phyloP scores from a whole-genome alignment of 2,888 invertebrate species.

The Geotrupes spiniger region DNA sequence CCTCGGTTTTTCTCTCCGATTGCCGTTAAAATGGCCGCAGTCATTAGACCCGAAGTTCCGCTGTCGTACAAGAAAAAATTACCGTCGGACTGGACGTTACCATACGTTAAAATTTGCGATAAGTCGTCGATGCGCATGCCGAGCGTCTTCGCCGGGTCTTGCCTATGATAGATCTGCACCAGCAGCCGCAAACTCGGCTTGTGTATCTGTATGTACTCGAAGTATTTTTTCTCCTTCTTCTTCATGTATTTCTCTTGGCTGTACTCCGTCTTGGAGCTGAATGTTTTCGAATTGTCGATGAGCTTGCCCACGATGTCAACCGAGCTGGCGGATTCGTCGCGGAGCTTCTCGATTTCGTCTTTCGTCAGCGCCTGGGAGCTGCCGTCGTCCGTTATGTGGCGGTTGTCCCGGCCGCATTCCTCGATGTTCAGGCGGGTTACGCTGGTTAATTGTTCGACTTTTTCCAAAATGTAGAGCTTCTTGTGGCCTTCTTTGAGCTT shows the following conservation, averaged over 20 bases:
- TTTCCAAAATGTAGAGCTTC: constrained; percentile 54
- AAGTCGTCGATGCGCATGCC: constrained; percentile 83
- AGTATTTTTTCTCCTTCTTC: constrained; percentile 94
- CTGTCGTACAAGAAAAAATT: constrained; percentile 84
- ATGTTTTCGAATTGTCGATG: constrained; percentile 89
- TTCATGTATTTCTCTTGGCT: constrained; percentile 92
- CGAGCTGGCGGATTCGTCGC: constrained; percentile 72
- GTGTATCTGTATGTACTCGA: constrained; percentile 74
- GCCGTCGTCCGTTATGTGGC: constrained; percentile 76
- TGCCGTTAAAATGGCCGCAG: constrained; percentile 78
- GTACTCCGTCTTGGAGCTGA: constrained; percentile 85
- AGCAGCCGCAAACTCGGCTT: constrained; percentile 80
- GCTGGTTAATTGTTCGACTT: constrained; percentile 57
- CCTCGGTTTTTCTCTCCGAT: constrained; percentile 66
- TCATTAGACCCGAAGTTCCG: constrained; percentile 79
- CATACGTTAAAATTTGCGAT: constrained; percentile 80
- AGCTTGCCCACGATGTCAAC: constrained; percentile 82
- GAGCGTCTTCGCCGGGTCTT: constrained; percentile 72
- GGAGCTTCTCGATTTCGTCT: constrained; percentile 77
- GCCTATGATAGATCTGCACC: constrained; percentile 78
- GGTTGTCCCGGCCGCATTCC: constrained; percentile 75
- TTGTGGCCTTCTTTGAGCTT: constrained; percentile 57
- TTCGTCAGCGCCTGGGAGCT: constrained; percentile 79
- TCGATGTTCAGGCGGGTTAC: constrained; percentile 61
- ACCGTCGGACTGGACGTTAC: constrained; percentile 76